Conservation (phyloP, 2,113 vertebrate species). For the Crotalus tigris region DNA sequence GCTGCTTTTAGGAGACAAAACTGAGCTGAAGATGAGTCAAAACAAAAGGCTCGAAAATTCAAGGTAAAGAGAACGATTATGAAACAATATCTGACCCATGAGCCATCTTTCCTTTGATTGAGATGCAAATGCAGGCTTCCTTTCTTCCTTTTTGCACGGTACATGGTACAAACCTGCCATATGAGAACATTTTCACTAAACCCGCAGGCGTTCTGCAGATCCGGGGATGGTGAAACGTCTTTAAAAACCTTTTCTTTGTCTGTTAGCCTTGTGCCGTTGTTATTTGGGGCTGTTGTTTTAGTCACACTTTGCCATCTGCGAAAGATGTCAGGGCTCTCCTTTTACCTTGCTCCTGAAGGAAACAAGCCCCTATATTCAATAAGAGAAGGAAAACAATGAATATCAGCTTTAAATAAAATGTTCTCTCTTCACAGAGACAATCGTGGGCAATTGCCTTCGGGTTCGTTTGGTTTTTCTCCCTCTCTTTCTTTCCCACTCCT, state of each 20-base stretch:
- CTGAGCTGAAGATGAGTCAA: constrained; percentile 42
- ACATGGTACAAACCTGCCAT: background rate
- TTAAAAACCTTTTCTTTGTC: constrained; percentile 33
- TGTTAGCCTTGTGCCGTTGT: background rate
- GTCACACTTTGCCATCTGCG: constrained; percentile 47
- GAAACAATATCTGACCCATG: constrained; percentile 11
- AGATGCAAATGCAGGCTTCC: background rate
- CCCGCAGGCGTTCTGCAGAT: constrained; percentile 11
- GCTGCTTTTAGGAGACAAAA: constrained; percentile 34
- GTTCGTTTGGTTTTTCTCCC: too few species aligned
- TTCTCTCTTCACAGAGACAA: constrained; percentile 43
- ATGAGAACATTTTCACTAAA: background rate
- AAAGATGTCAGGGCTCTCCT: constrained; percentile 56
- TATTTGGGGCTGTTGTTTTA: constrained; percentile 10
- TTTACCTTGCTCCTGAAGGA: constrained; percentile 58
- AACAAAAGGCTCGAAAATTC: constrained; percentile 41
- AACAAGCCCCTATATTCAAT: constrained; percentile 47
- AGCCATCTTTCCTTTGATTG: constrained; percentile 18
- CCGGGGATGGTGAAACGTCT: constrained; percentile 39
- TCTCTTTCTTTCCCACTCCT: background rate
- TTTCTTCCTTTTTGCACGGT: background rate
- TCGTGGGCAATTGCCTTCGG: background rate
- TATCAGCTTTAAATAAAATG: constrained; percentile 54
- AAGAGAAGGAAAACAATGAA: constrained; percentile 57
- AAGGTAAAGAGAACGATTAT: constrained; percentile 22